Base-by-base conservation (phyloP, 1,140 invertebrate genomes). In the Trichonephila clavipes region DNA sequence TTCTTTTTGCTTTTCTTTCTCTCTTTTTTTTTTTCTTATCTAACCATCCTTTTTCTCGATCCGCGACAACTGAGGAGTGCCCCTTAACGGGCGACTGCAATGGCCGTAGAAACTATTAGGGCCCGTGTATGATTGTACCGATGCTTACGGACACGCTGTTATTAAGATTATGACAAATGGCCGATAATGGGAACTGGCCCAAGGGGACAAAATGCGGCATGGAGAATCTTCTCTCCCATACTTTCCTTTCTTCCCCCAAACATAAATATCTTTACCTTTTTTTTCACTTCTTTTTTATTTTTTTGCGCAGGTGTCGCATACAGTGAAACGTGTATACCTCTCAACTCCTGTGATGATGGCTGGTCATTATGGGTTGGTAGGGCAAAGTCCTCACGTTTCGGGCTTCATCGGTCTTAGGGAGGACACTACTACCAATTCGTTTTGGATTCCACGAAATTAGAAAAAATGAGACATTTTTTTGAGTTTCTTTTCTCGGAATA, bases 121-220 rank as follows among this genome's bases (percentile, higher is more conserved):
- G 61, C 59, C 77, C 19, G 51, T 28, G 24, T 64, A 83, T 83
- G 90, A 83, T 91, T 62, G 90, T 64, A 66, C 90, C 59, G 81
- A 61, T 91, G 90, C 77, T 91, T 91, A 83, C 81, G 90, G 90
- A 91, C 90, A 91, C 90, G 90, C 90, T 91, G 90, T 91, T 91
- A 91, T 91, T 91, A 91, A 77, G 81, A 40, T 40, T 59, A 91
- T 91, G 90, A 91, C 90, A 91, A 91, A 91, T 91, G 89, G 89
- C 58, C 21, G 77, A 64, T 91, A 91, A 91, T 91, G 81, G 89
- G 89, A 83, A 91, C 58, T 51, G 77, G 89, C 89, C 89, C 58
- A 14, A 59, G 81, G 89, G 77, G 72, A 91, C 58, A 64, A 40
- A 81, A 34, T 81, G 64, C 87, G 64, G 87, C 40, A 88, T 24